Conservation (phyloP, 2,888 invertebrate species). For the Torymus tubicola region DNA sequence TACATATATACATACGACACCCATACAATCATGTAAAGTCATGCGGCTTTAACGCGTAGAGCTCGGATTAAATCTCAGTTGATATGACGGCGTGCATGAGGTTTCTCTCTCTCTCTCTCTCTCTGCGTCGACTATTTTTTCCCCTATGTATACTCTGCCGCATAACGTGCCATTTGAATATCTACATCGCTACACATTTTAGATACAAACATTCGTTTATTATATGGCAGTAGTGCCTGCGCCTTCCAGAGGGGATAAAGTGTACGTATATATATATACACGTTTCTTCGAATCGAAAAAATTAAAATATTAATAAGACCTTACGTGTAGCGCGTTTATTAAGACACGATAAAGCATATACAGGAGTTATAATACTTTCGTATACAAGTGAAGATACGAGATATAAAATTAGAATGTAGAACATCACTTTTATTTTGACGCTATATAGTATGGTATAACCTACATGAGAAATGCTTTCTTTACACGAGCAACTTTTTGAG, state of each 20-base stretch:
- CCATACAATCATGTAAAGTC: constrained; percentile 44
- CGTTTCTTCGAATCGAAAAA: constrained; percentile 5
- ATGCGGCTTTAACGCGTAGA: constrained; percentile 49
- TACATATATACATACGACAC: constrained; percentile 6
- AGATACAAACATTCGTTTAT: constrained; percentile 48
- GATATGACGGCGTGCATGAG: constrained; percentile 55
- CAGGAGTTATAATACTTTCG: too few relatives aligned
- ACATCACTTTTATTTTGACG: too few relatives aligned
- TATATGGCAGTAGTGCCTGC: background rate
- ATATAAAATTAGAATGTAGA: too few relatives aligned
- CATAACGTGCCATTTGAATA: constrained; percentile 55
- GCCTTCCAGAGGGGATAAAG: background rate
- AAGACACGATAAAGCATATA: too few relatives aligned
- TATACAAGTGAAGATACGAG: too few relatives aligned
- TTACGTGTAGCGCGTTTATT: too few relatives aligned
- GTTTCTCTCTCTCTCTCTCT: constrained; percentile 27
- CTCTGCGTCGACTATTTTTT: constrained; percentile 44
- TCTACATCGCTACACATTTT: constrained; percentile 57
- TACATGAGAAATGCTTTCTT: too few relatives aligned
- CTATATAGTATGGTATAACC: too few relatives aligned
- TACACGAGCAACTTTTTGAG: too few relatives aligned
- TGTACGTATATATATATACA: background rate
- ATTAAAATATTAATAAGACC: constrained; percentile 1
- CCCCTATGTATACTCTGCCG: constrained; percentile 16
- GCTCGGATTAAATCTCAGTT: constrained; percentile 51